phyloP scores from a whole-genome alignment of 1,140 invertebrate species.

The Bombus huntii region DNA sequence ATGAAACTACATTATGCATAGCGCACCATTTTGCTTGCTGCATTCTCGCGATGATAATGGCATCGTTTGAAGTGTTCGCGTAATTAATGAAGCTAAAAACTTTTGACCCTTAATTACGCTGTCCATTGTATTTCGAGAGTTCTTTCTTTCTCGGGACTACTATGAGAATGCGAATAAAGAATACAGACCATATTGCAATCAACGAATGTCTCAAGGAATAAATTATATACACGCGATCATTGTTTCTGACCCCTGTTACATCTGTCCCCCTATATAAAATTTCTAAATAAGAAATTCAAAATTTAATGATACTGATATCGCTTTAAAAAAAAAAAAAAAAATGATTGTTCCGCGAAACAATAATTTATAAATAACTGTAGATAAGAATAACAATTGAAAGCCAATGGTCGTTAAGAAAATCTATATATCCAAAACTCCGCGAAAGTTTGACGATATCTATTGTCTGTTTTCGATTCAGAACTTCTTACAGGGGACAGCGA shows the following conservation, averaged over 20 bases:
- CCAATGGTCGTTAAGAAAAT: background rate
- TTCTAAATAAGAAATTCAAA: background rate
- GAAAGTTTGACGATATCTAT: slow-evolving; percentile 27
- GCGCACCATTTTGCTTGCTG: slow-evolving; percentile 56
- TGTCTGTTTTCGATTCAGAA: slow-evolving; percentile 38
- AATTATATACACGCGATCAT: slow-evolving; percentile 45
- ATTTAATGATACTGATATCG: background rate
- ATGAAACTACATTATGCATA: slow-evolving; percentile 61
- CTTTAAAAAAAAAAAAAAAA: background rate
- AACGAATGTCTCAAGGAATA: slow-evolving; percentile 37
- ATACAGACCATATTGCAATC: slow-evolving; percentile 44
- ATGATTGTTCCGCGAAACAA: background rate
- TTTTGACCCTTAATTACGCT: slow-evolving; percentile 67
- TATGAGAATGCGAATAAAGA: slow-evolving; percentile 56
- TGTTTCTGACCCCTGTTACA: slow-evolving; percentile 3
- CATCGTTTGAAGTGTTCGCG: slow-evolving; percentile 66
- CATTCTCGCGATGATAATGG: slow-evolving; percentile 64
- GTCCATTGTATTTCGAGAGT: slow-evolving; percentile 57
- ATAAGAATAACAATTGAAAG: background rate
- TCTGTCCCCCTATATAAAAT: slow-evolving; percentile 5
- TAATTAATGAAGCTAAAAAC: slow-evolving; percentile 69
- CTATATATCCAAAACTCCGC: slow-evolving; percentile 1
- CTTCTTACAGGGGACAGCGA: slow-evolving; percentile 19
- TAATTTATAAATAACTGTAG: background rate
- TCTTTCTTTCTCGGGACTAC: slow-evolving; percentile 51